These are phyloP conservation scores for Channallabes apus DNA, from an alignment of 2,797 vertebrate species.

Conservation along the genomic window DNA sequence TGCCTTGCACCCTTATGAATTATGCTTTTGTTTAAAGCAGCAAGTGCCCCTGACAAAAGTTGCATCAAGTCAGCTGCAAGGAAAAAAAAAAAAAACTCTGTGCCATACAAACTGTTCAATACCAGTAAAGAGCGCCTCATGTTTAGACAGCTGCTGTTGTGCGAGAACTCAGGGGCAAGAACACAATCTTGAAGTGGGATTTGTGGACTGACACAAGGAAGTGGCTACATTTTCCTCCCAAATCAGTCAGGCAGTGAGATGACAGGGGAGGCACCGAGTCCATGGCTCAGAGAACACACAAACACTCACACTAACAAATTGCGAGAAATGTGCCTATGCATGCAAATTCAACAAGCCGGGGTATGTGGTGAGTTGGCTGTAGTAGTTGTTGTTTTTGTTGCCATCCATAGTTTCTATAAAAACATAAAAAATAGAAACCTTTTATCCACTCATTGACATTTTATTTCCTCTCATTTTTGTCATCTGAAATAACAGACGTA, in stretches of 20 bases:
- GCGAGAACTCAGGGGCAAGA: conserved; percentile 7
- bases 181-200: conserved; percentile 19
- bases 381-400: not conserved
- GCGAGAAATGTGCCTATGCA: conserved; percentile 18
- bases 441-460: not conserved
- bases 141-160: conserved; percentile 45
- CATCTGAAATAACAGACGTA: not conserved
- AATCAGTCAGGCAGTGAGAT: conserved; percentile 34
- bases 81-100: conserved; percentile 15
- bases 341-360: conserved; percentile 14
- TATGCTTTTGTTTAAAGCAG: not conserved
- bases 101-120: conserved; percentile 23
- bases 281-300: conserved; percentile 20
- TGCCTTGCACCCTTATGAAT: conserved; percentile 1
- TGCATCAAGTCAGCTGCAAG: not conserved
- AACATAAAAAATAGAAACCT: not conserved
- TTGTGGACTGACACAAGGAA: conserved; percentile 23
- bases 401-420: not conserved
- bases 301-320: not conserved
- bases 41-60: not conserved
- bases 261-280: conserved; percentile 22
- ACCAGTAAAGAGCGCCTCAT: conserved; percentile 21
- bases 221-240: conserved; percentile 44
- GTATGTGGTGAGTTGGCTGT: not conserved
- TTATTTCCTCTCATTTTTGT: not conserved